These are phyloP conservation scores for Huso huso DNA, from an alignment of 2,797 vertebrate genomes.

Conservation along the genomic window DNA sequence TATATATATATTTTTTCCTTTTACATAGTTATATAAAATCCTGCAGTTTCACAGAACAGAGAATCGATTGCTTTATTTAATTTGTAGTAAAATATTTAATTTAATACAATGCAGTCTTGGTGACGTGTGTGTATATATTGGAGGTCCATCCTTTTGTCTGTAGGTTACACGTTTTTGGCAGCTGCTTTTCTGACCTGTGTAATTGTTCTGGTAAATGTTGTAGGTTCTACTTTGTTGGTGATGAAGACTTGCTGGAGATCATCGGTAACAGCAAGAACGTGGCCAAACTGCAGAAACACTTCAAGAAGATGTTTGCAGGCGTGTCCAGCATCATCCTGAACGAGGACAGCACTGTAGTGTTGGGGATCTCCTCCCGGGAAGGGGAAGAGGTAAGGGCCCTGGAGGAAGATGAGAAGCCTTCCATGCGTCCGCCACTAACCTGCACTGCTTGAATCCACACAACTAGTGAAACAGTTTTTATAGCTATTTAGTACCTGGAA, in stretches of 20 bases:
- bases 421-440: too few species aligned
- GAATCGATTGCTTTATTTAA: too few species aligned
- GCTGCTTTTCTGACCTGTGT: neutral
- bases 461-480: too few species aligned
- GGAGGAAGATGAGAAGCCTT: too few species aligned
- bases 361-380: slow-evolving; percentile 93
- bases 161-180: neutral
- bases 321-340: slow-evolving; percentile 95
- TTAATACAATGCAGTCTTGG: too few species aligned
- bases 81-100: too few species aligned
- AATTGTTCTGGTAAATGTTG: neutral
- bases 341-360: slow-evolving; percentile 83
- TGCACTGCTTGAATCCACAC: too few species aligned
- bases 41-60: too few species aligned
- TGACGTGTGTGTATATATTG: too few species aligned
- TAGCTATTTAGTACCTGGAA: too few species aligned
- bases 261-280: slow-evolving; percentile 99
- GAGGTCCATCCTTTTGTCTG: neutral
- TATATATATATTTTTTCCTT: too few species aligned
- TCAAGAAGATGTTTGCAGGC: slow-evolving; percentile 98
- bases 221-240: slow-evolving; percentile 98
- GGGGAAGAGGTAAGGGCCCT: slow-evolving; percentile 76
- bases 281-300: slow-evolving; percentile 95
- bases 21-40: too few species aligned
- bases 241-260: slow-evolving; percentile 95